Base-by-base conservation (phyloP, 2,888 invertebrate species). In the Vesta saturnalis region DNA sequence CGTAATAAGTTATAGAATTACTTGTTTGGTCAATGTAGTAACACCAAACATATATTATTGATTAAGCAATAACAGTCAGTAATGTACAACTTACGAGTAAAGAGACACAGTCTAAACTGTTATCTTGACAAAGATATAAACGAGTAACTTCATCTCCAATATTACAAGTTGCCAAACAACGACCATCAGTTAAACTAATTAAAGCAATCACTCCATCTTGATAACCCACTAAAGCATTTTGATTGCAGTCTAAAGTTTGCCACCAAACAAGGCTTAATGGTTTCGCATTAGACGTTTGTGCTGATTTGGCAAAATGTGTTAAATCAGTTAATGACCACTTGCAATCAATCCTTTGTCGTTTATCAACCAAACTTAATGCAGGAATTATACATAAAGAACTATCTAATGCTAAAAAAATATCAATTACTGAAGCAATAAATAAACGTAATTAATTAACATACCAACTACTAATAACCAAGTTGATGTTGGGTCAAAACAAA, bases 401-500 rank as follows among this genome's bases (percentile, higher is more conserved):
- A 80, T 90, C 89, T 18, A 85, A 77, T 70, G 86, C 86, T 87
- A 71, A 56, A 82, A 83, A 19, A 66, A 69, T 64, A 59, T 12
- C 4, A 47, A 14, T 47, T 30, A 18, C 15, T 2, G n/a, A 1
- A 14, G 46, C 46, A n/a, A 12, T 3, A 5, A 5, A 46, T 14
- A 6, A 6, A 46, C 4, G 8, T 22, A 8, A 14, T 49, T 5
- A 10, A 10, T 15, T 30, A 84, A 84, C 79, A 86, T 87, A 83
- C 89, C 88, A 67, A 89, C 84, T 72, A 90, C 86, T 19, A 93
- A 84, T 21, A 93, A 85, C 93, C 93, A 93, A 47, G 91, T 90
- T 62, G 94, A 94, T 67, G 91, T 89, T 0, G 94, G 92, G 84
- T 95, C 94, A 83, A 95, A 95, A 82, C 94, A 94, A 81, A 94